phyloP scores from a whole-genome alignment of 1,140 invertebrate species.

The Xylocopa sonorina region DNA sequence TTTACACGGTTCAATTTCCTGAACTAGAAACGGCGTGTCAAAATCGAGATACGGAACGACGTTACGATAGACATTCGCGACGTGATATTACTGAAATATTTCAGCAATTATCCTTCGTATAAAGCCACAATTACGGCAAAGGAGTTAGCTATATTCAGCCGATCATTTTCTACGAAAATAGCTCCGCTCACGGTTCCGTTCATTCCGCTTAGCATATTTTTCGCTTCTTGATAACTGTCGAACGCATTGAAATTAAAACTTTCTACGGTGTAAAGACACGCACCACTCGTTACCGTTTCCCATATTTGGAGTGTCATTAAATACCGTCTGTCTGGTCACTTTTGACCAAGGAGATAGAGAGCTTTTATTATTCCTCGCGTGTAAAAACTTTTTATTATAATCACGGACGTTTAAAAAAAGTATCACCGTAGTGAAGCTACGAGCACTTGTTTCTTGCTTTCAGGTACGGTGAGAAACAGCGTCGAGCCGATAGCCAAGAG shows the following conservation, averaged over 20 bases:
- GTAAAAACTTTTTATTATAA: neutral
- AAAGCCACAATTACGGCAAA: constrained; percentile 1
- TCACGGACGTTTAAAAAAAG: no score
- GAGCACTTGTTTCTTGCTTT: constrained; percentile 42
- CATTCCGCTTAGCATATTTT: neutral
- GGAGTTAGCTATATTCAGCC: neutral
- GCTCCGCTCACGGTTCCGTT: neutral
- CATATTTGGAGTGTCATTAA: neutral
- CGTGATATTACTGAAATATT: neutral
- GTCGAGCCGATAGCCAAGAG: constrained; percentile 86
- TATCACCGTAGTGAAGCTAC: no score
- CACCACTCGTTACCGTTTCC: neutral
- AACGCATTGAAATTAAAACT: neutral
- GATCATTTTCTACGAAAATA: constrained; percentile 13
- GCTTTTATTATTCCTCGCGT: no score
- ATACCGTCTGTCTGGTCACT: neutral
- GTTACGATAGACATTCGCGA: neutral
- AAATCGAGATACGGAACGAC: constrained; percentile 2
- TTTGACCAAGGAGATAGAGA: no score
- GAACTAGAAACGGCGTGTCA: neutral
- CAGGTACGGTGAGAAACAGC: constrained; percentile 92
- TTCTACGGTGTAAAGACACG: neutral
- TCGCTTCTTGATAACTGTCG: neutral
- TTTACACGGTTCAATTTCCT: constrained; percentile 19
- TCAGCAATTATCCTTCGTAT: constrained; percentile 5